A percentile compares a stretch with the other conserved stretches of the same genome.
These are phyloP conservation scores for Hymenopus coronatus DNA, from an alignment of 2,888 invertebrate species.

Conservation along the genomic window DNA sequence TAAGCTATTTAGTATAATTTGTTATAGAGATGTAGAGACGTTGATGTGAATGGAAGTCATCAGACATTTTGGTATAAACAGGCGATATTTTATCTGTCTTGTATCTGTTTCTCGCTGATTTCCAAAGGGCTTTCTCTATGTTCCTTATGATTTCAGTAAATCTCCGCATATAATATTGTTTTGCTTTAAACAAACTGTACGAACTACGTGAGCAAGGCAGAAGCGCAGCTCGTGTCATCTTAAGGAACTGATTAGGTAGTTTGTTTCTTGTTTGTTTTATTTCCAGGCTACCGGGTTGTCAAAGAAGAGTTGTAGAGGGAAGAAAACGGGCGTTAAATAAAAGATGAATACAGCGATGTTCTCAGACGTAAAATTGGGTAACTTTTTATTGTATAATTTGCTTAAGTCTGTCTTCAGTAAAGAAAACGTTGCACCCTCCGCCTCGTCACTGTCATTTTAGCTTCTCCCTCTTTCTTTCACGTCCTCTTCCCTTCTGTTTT, in stretches of 20 bases:
- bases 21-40: too few relatives aligned
- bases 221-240: not conserved
- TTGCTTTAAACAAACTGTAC: too few relatives aligned
- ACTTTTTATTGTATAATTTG: not conserved
- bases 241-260: slow-evolving; percentile 3
- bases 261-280: slow-evolving; percentile 7
- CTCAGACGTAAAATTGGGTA: slow-evolving; percentile 2
- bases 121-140: too few relatives aligned
- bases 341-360: not conserved
- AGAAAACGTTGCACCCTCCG: not conserved
- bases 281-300: not conserved
- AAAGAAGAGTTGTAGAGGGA: not conserved
- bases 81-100: too few relatives aligned
- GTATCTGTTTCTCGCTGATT: too few relatives aligned
- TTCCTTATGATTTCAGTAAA: too few relatives aligned
- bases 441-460: not conserved
- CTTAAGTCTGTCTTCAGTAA: not conserved
- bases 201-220: too few relatives aligned
- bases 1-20: too few relatives aligned
- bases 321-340: not conserved
- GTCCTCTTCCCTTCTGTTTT: not conserved
- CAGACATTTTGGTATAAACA: too few relatives aligned
- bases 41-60: too few relatives aligned
- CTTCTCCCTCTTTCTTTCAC: not conserved
- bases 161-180: too few relatives aligned